phyloP scores from a whole-genome alignment of 2,797 vertebrate species.

The Morelia viridis region DNA sequence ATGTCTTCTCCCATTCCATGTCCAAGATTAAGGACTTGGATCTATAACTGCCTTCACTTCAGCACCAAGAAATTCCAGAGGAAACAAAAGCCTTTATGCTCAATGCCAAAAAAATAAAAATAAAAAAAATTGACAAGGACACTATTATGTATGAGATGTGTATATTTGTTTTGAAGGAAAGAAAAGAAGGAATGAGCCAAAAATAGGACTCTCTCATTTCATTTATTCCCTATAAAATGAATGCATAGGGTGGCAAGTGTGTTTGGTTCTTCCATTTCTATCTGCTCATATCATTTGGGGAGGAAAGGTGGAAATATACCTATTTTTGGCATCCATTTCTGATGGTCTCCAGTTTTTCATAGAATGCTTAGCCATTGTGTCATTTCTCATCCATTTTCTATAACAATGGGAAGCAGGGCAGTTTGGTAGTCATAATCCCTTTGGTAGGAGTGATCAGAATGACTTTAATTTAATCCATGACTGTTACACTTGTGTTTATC shows the following conservation, averaged over 20 bases:
- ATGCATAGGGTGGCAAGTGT: too few relatives aligned
- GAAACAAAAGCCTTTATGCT: neutral
- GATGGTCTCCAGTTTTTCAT: neutral
- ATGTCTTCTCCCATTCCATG: neutral
- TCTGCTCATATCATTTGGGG: neutral
- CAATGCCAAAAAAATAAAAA: neutral
- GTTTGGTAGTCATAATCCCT: neutral
- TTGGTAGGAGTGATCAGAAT: neutral
- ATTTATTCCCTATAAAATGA: too few relatives aligned
- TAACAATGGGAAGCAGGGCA: neutral
- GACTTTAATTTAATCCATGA: neutral
- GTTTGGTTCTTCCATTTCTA: neutral
- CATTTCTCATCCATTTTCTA: neutral
- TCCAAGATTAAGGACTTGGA: neutral
- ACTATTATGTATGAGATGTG: too few relatives aligned
- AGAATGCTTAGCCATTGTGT: neutral
- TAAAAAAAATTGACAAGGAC: too few relatives aligned
- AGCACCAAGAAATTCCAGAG: neutral
- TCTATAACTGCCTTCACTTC: neutral
- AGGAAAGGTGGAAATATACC: neutral
- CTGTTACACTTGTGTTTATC: neutral
- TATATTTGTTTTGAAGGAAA: too few relatives aligned
- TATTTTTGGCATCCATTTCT: neutral
- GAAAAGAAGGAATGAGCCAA: too few relatives aligned
- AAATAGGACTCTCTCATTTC: too few relatives aligned